Evolutionary conservation across 2,888 invertebrate genomes (phyloP).

Genomic region (Cryptocephalus moraei): DNA sequence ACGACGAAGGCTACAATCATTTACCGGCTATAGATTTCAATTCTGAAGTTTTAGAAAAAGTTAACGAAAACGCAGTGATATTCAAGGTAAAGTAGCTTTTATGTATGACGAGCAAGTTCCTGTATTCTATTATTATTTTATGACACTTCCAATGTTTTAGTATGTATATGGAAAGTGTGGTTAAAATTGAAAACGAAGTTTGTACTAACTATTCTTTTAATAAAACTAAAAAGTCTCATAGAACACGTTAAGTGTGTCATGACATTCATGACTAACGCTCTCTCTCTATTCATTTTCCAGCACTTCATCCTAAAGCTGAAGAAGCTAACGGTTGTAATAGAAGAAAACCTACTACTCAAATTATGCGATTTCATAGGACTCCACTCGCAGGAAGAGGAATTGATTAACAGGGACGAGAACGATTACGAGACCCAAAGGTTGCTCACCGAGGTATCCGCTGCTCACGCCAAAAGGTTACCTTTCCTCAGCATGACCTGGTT

Average conservation of each 20-base stretch:
- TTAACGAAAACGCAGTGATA: conserved; percentile 66
- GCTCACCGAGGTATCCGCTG: conserved; percentile 68
- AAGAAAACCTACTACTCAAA: conserved; percentile 74
- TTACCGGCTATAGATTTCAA: conserved; percentile 72
- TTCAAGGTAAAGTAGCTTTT: conserved; percentile 49
- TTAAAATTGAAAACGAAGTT: too few relatives aligned
- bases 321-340: conserved; percentile 75
- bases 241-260: too few relatives aligned
- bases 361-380: conserved; percentile 51
- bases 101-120: too few relatives aligned
- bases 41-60: conserved; percentile 59
- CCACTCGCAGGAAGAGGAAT: conserved; percentile 44
- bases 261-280: too few relatives aligned
- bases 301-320: conserved; percentile 73
- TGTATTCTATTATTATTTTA: too few relatives aligned
- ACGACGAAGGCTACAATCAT: conserved; percentile 39
- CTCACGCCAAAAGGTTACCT: conserved; percentile 70
- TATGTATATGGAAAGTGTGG: too few relatives aligned
- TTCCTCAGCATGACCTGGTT: too few relatives aligned
- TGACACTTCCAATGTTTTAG: too few relatives aligned
- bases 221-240: too few relatives aligned
- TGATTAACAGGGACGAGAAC: conserved; percentile 52
- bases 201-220: too few relatives aligned
- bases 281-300: conserved; percentile 29
- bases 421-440: conserved; percentile 73